Conservation (phyloP, 2,113 vertebrate species). For the Myotis davidii region DNA sequence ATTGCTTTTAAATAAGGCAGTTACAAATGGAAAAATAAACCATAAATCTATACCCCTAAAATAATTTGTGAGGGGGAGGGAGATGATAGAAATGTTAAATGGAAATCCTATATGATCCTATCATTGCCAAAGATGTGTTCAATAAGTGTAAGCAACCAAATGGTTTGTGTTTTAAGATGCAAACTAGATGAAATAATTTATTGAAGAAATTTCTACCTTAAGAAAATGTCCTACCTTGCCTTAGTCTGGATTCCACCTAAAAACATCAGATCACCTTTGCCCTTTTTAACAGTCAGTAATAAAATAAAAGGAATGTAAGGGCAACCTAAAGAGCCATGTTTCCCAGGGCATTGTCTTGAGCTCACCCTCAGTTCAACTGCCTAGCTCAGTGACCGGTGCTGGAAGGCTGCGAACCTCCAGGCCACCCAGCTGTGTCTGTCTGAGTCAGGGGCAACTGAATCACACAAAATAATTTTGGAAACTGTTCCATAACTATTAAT, state of each 20-base stretch:
- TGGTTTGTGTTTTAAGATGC: neutral
- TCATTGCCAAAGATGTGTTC: neutral
- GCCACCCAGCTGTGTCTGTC: neutral
- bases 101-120: neutral
- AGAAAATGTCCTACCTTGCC: neutral
- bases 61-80: neutral
- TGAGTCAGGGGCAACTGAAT: neutral
- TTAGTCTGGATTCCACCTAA: neutral
- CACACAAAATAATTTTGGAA: neutral
- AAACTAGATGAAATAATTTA: neutral
- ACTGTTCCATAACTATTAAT: neutral
- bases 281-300: constrained; percentile 5
- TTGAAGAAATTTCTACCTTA: neutral
- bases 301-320: neutral
- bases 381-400: neutral
- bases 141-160: neutral
- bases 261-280: neutral
- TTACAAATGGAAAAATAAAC: constrained; percentile 58
- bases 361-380: neutral
- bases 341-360: neutral
- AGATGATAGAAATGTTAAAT: neutral
- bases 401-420: neutral
- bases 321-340: constrained; percentile 3
- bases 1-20: constrained; percentile 78
- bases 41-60: neutral